A percentile compares a stretch with the other conserved stretches of the same genome.
These are phyloP conservation scores for Hippocampus abdominalis DNA, from an alignment of 2,113 vertebrate genomes.

Conservation along the genomic window DNA sequence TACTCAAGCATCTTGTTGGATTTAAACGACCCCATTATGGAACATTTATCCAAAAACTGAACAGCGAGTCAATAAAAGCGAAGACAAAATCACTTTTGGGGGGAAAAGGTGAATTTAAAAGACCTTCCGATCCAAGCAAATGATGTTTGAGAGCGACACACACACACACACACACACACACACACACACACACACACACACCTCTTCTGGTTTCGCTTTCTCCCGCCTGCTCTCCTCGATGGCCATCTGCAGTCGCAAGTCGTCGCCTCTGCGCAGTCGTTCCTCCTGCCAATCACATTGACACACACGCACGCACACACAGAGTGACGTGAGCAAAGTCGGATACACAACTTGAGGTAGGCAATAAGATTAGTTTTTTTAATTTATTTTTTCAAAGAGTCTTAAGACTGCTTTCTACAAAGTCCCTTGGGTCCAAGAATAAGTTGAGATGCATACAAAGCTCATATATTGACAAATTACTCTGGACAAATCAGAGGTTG, in stretches of 20 bases:
- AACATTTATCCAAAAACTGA: too few relatives aligned
- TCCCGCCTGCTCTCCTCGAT: slow-evolving; percentile 88
- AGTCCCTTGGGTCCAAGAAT: neutral
- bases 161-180: too few relatives aligned
- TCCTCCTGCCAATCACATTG: slow-evolving; percentile 77
- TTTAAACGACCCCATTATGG: too few relatives aligned
- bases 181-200: slow-evolving; percentile 15
- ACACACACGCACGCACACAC: slow-evolving; percentile 19
- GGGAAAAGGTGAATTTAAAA: neutral
- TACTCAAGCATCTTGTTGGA: too few relatives aligned
- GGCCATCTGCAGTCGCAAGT: slow-evolving; percentile 90
- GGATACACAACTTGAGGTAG: too few relatives aligned
- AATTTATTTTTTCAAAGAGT: neutral
- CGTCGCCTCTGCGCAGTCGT: slow-evolving; percentile 84
- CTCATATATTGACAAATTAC: neutral
- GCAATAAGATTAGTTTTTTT: neutral
- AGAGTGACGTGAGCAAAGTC: slow-evolving; percentile 2
- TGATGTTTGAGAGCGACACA: too few relatives aligned
- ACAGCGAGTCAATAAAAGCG: too few relatives aligned
- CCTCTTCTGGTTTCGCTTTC: slow-evolving; percentile 81
- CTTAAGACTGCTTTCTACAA: neutral
- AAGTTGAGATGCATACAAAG: neutral
- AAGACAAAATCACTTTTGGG: too few relatives aligned
- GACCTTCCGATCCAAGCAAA: too few relatives aligned
- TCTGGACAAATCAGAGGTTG: neutral